Evolutionary conservation across 2,797 vertebrate genomes (phyloP).

Genomic region (Ceryle rudis): DNA sequence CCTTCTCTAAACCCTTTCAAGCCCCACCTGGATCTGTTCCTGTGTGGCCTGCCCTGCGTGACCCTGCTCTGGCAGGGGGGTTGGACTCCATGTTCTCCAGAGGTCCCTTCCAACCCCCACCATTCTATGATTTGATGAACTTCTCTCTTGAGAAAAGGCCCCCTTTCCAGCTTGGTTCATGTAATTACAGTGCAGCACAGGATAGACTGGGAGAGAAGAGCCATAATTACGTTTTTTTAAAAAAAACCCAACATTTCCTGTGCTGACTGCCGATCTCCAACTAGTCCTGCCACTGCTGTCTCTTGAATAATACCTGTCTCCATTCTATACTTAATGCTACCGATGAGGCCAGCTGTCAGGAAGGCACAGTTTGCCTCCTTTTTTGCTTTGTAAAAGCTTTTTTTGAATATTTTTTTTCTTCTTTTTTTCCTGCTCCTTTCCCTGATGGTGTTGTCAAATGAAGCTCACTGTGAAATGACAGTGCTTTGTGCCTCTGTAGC

Average conservation of each 20-base stretch:
- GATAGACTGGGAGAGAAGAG: not conserved
- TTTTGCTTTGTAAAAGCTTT: not conserved
- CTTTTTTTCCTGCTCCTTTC: not conserved
- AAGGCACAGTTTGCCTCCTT: not conserved
- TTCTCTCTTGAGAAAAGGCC: not conserved
- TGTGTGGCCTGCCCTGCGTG: no score
- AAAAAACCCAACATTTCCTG: not conserved
- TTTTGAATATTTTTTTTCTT: not conserved
- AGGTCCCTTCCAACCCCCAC: no score
- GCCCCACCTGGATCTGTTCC: no score
- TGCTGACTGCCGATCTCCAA: not conserved
- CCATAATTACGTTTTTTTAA: constrained; percentile 5
- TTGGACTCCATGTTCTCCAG: no score
- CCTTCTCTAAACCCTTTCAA: no score
- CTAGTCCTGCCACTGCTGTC: not conserved
- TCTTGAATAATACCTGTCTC: not conserved
- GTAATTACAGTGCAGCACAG: constrained; percentile 28
- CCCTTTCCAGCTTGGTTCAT: not conserved
- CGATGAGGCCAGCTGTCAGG: not conserved
- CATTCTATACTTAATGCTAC: not conserved
- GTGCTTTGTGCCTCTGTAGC: not conserved
- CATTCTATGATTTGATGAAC: no score
- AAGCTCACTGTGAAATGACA: not conserved
- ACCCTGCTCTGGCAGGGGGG: no score
- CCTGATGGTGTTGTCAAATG: not conserved